A percentile compares a stretch with the other conserved stretches of the same genome.
Conservation (phyloP, 2,113 vertebrate species). For the Chinchilla lanigera region DNA sequence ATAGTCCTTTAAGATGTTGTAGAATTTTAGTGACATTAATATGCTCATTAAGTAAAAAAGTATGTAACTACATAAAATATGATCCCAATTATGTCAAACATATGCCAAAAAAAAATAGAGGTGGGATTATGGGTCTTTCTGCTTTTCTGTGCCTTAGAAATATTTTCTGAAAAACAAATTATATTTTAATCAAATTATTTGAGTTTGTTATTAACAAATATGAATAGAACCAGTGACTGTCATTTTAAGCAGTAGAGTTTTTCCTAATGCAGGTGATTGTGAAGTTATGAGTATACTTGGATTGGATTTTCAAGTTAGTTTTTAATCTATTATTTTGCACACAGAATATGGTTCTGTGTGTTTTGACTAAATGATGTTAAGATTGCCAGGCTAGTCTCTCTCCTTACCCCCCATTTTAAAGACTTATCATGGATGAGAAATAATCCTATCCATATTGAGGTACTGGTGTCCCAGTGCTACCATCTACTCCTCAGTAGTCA, state of each 20-base stretch:
- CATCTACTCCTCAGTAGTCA: not conserved
- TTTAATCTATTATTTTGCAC: not conserved
- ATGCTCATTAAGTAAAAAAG: slow-evolving; percentile 20
- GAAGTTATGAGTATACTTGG: not conserved
- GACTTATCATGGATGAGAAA: not conserved
- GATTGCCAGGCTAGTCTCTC: not conserved
- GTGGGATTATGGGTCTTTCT: not conserved
- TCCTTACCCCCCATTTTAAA: not conserved
- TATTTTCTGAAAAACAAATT: not conserved
- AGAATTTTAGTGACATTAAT: slow-evolving; percentile 38
- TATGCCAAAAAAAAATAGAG: slow-evolving; percentile 18
- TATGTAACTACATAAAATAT: not conserved
- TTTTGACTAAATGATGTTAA: not conserved
- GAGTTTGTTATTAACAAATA: not conserved
- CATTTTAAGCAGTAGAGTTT: not conserved
- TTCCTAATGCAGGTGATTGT: slow-evolving; percentile 24
- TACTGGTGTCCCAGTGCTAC: not conserved
- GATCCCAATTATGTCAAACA: not conserved
- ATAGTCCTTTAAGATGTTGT: slow-evolving; percentile 44
- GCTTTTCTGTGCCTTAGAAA: slow-evolving; percentile 10
- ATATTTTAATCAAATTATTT: slow-evolving; percentile 6
- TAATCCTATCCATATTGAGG: not conserved
- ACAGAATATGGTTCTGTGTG: not conserved
- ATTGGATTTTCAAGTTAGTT: slow-evolving; percentile 44
- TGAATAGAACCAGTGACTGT: not conserved